These are phyloP conservation scores for Magallana angulata DNA, from an alignment of 1,140 invertebrate genomes.

Conservation along the genomic window DNA sequence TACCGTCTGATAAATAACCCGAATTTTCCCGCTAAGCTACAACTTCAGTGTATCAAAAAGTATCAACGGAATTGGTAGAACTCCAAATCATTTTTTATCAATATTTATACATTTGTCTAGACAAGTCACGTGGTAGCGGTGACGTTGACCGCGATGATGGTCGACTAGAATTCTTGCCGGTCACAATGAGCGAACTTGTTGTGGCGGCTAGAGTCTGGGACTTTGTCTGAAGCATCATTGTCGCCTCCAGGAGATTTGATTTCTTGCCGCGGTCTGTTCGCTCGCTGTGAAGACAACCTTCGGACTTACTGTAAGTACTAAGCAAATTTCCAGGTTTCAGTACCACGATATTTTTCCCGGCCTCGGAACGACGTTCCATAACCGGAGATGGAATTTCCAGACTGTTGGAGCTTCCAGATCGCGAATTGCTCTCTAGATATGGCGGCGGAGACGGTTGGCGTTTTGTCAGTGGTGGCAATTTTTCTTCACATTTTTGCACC, in stretches of 20 bases:
- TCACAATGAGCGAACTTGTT: background rate
- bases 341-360: slow-evolving; percentile 49
- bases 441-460: slow-evolving; percentile 29
- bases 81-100: background rate
- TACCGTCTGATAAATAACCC: no score
- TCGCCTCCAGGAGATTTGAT: background rate
- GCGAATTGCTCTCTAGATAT: slow-evolving; percentile 44
- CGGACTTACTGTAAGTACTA: slow-evolving; percentile 46
- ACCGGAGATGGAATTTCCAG: slow-evolving; percentile 54
- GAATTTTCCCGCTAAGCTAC: no score
- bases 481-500: slow-evolving; percentile 58
- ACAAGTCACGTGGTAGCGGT: slow-evolving; percentile 28
- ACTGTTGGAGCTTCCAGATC: slow-evolving; percentile 53
- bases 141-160: background rate
- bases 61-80: no score
- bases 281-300: slow-evolving; percentile 44
- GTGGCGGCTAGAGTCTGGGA: background rate
- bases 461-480: slow-evolving; percentile 44
- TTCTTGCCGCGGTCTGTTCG: background rate
- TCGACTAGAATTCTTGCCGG: slow-evolving; percentile 3
- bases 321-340: slow-evolving; percentile 41
- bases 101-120: background rate
- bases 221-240: background rate
- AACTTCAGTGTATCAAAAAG: no score
- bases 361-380: slow-evolving; percentile 40